phyloP scores from a whole-genome alignment of 2,888 invertebrate species.

The Drosophila vallismaia region DNA sequence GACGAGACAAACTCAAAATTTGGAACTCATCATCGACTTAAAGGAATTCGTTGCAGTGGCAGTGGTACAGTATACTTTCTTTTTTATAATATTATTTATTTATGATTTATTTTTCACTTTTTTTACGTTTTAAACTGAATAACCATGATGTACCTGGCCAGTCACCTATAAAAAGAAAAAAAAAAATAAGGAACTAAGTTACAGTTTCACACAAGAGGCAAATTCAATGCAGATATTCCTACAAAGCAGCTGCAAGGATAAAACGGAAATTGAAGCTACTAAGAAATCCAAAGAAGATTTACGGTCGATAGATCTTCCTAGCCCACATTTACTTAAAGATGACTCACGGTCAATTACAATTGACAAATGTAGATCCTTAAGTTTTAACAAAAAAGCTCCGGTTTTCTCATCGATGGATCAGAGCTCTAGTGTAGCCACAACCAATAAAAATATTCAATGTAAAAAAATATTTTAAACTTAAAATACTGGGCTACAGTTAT shows the following conservation, averaged over 20 bases:
- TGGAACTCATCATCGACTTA: slow-evolving; percentile 80
- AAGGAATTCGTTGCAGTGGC: slow-evolving; percentile 83
- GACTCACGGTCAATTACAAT: not conserved
- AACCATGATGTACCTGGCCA: slow-evolving; percentile 55
- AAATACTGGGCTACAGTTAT: not conserved
- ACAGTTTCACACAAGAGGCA: not conserved
- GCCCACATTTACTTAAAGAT: not conserved
- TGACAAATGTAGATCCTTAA: not conserved
- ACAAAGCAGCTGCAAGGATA: not conserved
- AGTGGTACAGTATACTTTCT: slow-evolving; percentile 74
- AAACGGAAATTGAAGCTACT: too few relatives aligned
- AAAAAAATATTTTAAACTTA: not conserved
- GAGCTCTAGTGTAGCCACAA: not conserved
- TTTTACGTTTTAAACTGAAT: slow-evolving; percentile 40
- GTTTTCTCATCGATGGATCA: not conserved
- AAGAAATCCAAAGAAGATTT: not conserved
- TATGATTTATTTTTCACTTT: slow-evolving; percentile 52
- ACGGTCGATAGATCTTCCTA: not conserved
- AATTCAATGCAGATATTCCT: not conserved
- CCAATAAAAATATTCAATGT: not conserved
- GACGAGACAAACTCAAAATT: slow-evolving; percentile 63
- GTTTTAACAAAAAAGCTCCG: not conserved
- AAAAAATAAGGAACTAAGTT: slow-evolving; percentile 29
- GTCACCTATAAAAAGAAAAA: slow-evolving; percentile 92
- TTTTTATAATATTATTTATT: slow-evolving; percentile 24